Evolutionary conservation across 2,113 vertebrate species (phyloP).

Genomic region (Microcebus ravelobensis): DNA sequence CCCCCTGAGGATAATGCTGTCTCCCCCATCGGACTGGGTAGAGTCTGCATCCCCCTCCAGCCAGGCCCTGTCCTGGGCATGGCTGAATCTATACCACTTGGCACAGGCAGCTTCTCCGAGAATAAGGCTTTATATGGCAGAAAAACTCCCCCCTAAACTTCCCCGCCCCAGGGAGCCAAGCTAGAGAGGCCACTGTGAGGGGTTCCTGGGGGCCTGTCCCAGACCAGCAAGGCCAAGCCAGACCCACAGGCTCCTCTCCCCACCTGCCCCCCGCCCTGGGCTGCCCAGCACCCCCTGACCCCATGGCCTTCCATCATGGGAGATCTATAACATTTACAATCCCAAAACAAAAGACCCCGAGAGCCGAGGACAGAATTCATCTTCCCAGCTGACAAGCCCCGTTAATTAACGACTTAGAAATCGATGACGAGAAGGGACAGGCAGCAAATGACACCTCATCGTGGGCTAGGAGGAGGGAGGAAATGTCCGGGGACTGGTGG

Average conservation of each 20-base stretch:
- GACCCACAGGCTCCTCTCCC: slow-evolving; percentile 40
- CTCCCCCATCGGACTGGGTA: not conserved
- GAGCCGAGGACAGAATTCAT: slow-evolving; percentile 86
- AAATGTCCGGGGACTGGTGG: slow-evolving; percentile 78
- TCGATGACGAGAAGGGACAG: slow-evolving; percentile 89
- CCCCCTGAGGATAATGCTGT: not conserved
- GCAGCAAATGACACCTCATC: slow-evolving; percentile 89
- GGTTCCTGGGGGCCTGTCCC: not conserved
- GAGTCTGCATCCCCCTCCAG: not conserved
- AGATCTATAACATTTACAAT: slow-evolving; percentile 91
- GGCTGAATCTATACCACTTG: not conserved
- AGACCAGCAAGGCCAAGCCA: not conserved
- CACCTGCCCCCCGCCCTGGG: slow-evolving; percentile 72
- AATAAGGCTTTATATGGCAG: not conserved
- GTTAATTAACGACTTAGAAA: slow-evolving; percentile 92
- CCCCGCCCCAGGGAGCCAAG: not conserved
- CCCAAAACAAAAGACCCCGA: slow-evolving; percentile 88
- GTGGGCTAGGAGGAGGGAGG: slow-evolving; percentile 69
- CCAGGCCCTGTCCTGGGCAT: not conserved
- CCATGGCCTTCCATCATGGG: slow-evolving; percentile 85
- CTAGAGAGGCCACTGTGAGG: not conserved
- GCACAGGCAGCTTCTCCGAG: not conserved
- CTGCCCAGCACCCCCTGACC: slow-evolving; percentile 86
- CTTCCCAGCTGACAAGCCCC: slow-evolving; percentile 88
- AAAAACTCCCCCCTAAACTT: not conserved